These are phyloP conservation scores for Cebus imitator DNA, from an alignment of 2,113 vertebrate species.

Conservation along the genomic window DNA sequence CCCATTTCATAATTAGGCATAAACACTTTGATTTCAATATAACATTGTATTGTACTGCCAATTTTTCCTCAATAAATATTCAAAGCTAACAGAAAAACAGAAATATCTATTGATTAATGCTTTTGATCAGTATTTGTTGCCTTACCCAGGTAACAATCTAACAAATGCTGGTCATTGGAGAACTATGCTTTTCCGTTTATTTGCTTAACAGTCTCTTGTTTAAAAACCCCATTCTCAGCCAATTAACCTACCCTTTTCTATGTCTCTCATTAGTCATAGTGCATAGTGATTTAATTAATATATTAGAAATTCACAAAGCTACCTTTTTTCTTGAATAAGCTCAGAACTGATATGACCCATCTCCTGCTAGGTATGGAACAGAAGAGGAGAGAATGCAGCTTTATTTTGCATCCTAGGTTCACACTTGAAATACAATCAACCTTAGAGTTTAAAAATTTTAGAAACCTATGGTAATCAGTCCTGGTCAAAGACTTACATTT, in stretches of 20 bases:
- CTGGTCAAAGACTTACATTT: neutral
- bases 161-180: neutral
- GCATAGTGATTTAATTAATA: neutral
- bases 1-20: neutral
- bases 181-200: neutral
- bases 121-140: neutral
- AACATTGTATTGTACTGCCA: neutral
- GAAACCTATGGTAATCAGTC: neutral
- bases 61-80: slow-evolving; percentile 4
- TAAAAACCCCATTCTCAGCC: neutral
- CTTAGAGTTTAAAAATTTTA: neutral
- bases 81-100: neutral
- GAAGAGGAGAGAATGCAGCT: neutral
- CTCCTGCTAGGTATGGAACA: neutral
- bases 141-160: neutral
- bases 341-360: neutral
- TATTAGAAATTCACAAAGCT: neutral
- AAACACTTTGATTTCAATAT: neutral
- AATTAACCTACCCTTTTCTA: neutral
- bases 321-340: neutral
- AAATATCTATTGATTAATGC: neutral
- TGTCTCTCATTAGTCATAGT: neutral
- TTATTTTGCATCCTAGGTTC: neutral
- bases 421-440: neutral
- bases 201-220: neutral